Evolutionary conservation across 2,797 vertebrate species (phyloP), one percentile per base, ranked within the genome.

Genomic region (Hapalemur alaotrensis): DNA sequence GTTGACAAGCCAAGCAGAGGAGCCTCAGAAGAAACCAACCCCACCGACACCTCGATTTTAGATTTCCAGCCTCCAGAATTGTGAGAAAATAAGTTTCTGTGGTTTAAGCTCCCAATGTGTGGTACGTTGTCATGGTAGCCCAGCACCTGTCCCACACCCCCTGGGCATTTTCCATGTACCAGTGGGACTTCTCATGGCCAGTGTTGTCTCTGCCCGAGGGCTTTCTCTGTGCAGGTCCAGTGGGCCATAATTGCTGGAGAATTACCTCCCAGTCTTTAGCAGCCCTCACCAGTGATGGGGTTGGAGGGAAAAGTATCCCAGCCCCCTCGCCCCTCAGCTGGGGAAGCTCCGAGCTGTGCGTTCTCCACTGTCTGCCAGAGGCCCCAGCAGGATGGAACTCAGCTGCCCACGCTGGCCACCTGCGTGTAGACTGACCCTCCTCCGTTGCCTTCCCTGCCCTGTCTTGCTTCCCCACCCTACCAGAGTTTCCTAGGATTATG

Each of bases 101-200:
- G 30, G 72, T 75, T 48, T 48, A 75, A 75, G 72, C 22, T 13
- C 15, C 32, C 38, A 25, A 9, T 22, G 18, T 23, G 38, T 4
- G 32, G 48, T 0, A 30, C n/a, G 22, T 35, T 35, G 65, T 38
- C n/a, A 5, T 5, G 30, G 81, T n/a, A 80, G 13, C 22, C 4
- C 4, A 25, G 41, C 5, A 9, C 50, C 32, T 54, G 15, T 59
- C 7, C 32, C 25, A 32, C 25, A 32, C 5, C 59, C 22, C 22
- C 59, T 35, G 78, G 75, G 12, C 23, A 2, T 61, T 88, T 18
- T 41, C 65, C 69, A 17, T 6, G 59, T 30, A 38, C 32, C 25
- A 7, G 0, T 0, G 0, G 7, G 67, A 65, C 82, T 46, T 46
- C 3, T 46, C 35, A 30, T 7, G 22, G 61, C 48, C 35, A 22